Base-by-base conservation (phyloP, 2,113 vertebrate species). In the Oostethus manadensis region DNA sequence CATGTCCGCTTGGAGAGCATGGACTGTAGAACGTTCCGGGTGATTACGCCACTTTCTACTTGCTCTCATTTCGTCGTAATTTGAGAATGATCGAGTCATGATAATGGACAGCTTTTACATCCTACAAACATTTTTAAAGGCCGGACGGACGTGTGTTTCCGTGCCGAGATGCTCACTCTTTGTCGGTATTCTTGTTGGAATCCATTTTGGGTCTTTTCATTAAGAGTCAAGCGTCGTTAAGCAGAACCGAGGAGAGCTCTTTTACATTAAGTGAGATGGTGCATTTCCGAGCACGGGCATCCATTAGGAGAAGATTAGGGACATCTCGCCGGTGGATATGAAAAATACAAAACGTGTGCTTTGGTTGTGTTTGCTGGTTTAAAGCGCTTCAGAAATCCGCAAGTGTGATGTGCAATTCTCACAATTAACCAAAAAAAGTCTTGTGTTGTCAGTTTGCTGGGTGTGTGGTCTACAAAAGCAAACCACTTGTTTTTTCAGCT, bases 41-140 rank as follows among this genome's bases (percentile, higher is more conserved):
- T 73, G 70, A 79, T 73, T 59, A 67, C 49, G 68, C 29, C 59
- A 29, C 66, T 67, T 74, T 66, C 62, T 76, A 33, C 29, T 59
- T 66, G 59, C 49, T 51, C 62, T 11, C 57, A 56, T 70, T 43
- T 22, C 62, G 45, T 48, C 53, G 48, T 81, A 76, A 84, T 77
- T 66, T 76, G 71, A 66, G 73, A 84, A 68, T 69, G 78, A 83
- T 81, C 47, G 61, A 79, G 29, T 33, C 38, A 53, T 72, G 82
- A 82, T 81, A 83, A 83, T 84, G 64, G 73, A 59, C 74, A 42
- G 44, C 78, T 85, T 83, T 84, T 70, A 76, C 78, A 78, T 77
- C 59, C 62, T 61, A 69, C 61, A 81, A 70, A 68, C 60, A 62
- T 78, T 79, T 84, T 87, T 83, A 77, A 61, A 53, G 78, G 53